A percentile compares a stretch with the other conserved stretches of the same genome.
Conservation (phyloP, 2,888 invertebrate species). For the Ryuthela nishihirai region DNA sequence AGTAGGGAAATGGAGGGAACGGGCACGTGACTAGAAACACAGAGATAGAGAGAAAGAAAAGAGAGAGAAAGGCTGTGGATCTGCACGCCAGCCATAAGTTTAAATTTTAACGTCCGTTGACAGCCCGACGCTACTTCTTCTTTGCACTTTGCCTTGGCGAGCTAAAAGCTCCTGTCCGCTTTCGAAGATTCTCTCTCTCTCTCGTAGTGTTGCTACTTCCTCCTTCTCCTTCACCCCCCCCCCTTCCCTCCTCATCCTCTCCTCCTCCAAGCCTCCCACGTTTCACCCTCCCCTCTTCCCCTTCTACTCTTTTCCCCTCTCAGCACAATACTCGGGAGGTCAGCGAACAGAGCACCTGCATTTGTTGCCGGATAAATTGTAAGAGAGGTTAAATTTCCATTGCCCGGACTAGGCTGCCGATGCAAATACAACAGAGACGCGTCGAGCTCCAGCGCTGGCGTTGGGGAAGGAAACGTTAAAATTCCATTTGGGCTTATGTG, state of each 20-base stretch:
- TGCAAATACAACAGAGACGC: too few relatives aligned
- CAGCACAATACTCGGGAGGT: constrained; percentile 25
- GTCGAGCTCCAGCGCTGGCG: not conserved
- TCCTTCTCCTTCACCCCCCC: not conserved
- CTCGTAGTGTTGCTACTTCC: constrained; percentile 4
- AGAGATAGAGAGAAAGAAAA: too few relatives aligned
- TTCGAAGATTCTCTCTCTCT: constrained; percentile 7
- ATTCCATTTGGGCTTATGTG: constrained; percentile 38
- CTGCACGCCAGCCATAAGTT: constrained; percentile 31
- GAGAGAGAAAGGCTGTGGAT: too few relatives aligned
- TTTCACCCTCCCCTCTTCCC: not conserved
- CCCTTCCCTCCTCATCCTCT: too few relatives aligned
- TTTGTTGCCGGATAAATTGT: constrained; percentile 33
- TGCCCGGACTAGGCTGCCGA: too few relatives aligned
- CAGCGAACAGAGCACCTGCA: constrained; percentile 33
- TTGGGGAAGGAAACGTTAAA: constrained; percentile 41
- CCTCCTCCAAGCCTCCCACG: too few relatives aligned
- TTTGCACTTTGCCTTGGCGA: constrained; percentile 5
- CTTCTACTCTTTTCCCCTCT: constrained; percentile 8
- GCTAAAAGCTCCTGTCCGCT: too few relatives aligned
- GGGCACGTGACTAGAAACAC: too few relatives aligned
- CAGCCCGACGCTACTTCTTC: constrained; percentile 27
- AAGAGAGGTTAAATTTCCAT: constrained; percentile 28
- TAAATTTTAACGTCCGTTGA: constrained; percentile 36
- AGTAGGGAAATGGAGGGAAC: too few relatives aligned